Conservation (phyloP, 1,140 invertebrate species). For the Drosophila nigrodunni region DNA sequence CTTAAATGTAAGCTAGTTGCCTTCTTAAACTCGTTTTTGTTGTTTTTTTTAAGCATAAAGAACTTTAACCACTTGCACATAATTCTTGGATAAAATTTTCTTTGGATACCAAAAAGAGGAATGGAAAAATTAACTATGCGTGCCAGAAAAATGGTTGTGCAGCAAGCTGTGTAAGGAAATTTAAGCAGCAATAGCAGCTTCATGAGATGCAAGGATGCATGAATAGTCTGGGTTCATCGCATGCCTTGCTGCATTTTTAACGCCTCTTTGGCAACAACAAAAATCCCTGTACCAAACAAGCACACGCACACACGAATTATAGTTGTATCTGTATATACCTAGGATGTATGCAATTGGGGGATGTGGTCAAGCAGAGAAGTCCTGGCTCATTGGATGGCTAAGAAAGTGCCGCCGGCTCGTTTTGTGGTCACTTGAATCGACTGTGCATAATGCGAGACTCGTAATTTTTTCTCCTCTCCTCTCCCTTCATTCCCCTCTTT, state of each 20-base stretch:
- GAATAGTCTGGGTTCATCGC: conserved; percentile 28
- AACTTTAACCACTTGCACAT: conserved; percentile 46
- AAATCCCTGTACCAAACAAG: conserved; percentile 3
- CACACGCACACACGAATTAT: conserved; percentile 19
- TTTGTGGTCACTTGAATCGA: conserved; percentile 62
- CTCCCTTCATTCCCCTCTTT: neutral
- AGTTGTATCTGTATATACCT: conserved; percentile 31
- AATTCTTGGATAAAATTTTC: conserved; percentile 57
- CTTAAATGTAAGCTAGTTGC: conserved; percentile 5
- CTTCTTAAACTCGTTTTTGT: conserved; percentile 1
- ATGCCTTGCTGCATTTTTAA: conserved; percentile 64
- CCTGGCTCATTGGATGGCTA: conserved; percentile 32
- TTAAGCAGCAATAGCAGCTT: conserved; percentile 2
- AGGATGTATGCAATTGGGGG: conserved; percentile 35
- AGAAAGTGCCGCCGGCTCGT: conserved; percentile 43
- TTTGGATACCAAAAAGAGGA: conserved; percentile 31
- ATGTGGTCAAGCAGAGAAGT: conserved; percentile 34
- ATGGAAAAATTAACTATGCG: conserved; percentile 72
- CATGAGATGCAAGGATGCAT: conserved; percentile 28
- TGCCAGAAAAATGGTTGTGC: conserved; percentile 43
- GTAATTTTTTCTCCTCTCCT: conserved; percentile 9
- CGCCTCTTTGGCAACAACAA: conserved; percentile 31
- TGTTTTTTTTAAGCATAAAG: conserved; percentile 12
- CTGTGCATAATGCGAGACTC: conserved; percentile 49
- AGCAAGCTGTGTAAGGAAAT: conserved; percentile 18